Conservation (phyloP, 2,113 vertebrate genomes). For the Nothocercus nigrocapillus region DNA sequence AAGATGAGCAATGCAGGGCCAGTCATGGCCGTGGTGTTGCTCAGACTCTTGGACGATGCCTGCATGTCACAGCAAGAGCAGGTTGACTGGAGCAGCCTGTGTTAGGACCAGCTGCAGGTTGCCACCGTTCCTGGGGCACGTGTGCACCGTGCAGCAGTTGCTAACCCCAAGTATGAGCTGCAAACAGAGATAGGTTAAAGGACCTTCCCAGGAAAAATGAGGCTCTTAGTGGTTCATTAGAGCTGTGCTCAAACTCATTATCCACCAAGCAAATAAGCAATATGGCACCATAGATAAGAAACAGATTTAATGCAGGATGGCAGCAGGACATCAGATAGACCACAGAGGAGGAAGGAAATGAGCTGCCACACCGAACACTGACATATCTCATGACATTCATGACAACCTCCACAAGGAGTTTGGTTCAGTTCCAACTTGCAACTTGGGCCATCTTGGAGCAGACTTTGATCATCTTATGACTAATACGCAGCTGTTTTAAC, state of each 20-base stretch:
- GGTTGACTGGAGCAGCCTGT: not conserved
- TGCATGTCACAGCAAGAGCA: no score
- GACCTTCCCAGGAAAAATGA: not conserved
- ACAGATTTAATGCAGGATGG: not conserved
- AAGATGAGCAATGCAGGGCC: not conserved
- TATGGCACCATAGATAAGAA: not conserved
- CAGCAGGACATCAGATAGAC: not conserved
- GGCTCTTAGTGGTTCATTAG: not conserved
- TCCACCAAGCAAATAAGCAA: not conserved
- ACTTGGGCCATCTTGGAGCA: not conserved
- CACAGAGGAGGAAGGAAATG: not conserved
- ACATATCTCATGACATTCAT: not conserved
- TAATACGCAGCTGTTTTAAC: not conserved
- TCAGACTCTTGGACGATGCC: no score
- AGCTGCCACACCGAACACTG: rapidly evolving
- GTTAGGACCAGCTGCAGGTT: not conserved
- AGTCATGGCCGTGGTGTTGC: not conserved
- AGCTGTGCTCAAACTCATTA: not conserved
- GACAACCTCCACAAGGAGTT: not conserved
- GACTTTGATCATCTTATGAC: not conserved
- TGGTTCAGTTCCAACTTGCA: not conserved
- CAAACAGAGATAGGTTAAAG: not conserved
- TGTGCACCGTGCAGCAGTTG: not conserved
- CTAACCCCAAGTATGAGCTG: not conserved
- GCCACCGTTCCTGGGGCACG: not conserved